Base-by-base conservation (phyloP, 2,113 vertebrate species). In the Rhinogobius similis region DNA sequence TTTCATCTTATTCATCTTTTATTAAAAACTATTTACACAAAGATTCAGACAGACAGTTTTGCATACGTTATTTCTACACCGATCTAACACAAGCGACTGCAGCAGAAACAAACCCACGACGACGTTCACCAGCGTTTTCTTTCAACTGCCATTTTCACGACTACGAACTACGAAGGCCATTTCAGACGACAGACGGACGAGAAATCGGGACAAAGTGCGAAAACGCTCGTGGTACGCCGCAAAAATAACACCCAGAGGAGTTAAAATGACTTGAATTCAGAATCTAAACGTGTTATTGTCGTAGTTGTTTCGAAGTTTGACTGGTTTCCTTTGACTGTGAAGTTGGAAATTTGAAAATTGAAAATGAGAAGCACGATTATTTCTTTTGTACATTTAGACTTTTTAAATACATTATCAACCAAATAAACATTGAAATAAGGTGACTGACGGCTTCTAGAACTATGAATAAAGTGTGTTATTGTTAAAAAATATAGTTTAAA, bases 11-110 rank as follows among this genome's bases (percentile, higher is more conserved):
- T 29, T 67, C 72, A 55, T 50, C 36, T 55, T 90, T 87, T 87
- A 88, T 88, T 88, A 85, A 78, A 88, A 90, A 84, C 67, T 76
- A 82, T 81, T 68, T 78, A 83, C 82, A 86, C 20, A 41, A 72
- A 29, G 64, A 76, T 64, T 68, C 76, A 82, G 62, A 56, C 16
- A n/a, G n/a, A 20, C 56, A 16, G 63, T 29, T 58, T 58, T 58
- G 55, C 55, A 58, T 58, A 58, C 27, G 14, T 58, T 16, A 32
- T 32, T 58, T 29, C 56, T 32, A 59, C 56, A 59, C 56, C 0
- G 18, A 39, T 32, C 38, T 24, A 26, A 13, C 9, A 24, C 9
- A 24, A 52, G 64, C 52, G 24, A 59, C 67, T 29, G 55, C 55
- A 53, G 52, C 21, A n/a, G 52, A 18, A 56, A 14, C 27, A 14